Base-by-base conservation (phyloP, 1,140 invertebrate species). In the Saccostrea cuccullata region DNA sequence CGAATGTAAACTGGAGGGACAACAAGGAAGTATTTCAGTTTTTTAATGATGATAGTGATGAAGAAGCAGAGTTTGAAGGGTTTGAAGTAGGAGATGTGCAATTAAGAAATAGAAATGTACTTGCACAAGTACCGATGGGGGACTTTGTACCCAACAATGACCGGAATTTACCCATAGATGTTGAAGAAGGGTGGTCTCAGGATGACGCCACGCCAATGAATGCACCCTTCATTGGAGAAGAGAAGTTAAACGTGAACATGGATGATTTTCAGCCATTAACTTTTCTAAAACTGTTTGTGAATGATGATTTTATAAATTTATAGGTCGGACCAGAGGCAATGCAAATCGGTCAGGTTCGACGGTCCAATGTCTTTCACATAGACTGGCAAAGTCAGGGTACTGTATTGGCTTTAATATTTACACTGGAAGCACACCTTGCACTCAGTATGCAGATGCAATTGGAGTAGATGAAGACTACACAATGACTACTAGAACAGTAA, bases 321-420 rank as follows among this genome's bases (percentile, higher is more conserved):
- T 36, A 1, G 30, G 30, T 36, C 30, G 30, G n/a, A n/a, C n/a
- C n/a, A n/a, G n/a, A n/a, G n/a, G n/a, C n/a, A n/a, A n/a, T n/a
- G n/a, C n/a, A n/a, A n/a, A n/a, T n/a, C n/a, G n/a, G n/a, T n/a
- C n/a, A n/a, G n/a, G n/a, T n/a, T n/a, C n/a, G n/a, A n/a, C n/a
- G n/a, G n/a, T n/a, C n/a, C n/a, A n/a, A n/a, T n/a, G n/a, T n/a
- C n/a, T n/a, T n/a, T n/a, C n/a, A n/a, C n/a, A n/a, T n/a, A n/a
- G n/a, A n/a, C n/a, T n/a, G 30, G 30, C 30, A 36, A 82, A 47
- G 55, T 83, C 56, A 1, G 88, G 85, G 2, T 89, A 87, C n/a
- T 67, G 47, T 17, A 2, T 90, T 23, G 87, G 86, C 4, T 85
- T 90, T 26, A 30, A 87, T 17, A 47, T 90, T 1, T 90, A 90